These are phyloP conservation scores for Acleris holmiana DNA, from an alignment of 2,888 invertebrate species.

Conservation along the genomic window DNA sequence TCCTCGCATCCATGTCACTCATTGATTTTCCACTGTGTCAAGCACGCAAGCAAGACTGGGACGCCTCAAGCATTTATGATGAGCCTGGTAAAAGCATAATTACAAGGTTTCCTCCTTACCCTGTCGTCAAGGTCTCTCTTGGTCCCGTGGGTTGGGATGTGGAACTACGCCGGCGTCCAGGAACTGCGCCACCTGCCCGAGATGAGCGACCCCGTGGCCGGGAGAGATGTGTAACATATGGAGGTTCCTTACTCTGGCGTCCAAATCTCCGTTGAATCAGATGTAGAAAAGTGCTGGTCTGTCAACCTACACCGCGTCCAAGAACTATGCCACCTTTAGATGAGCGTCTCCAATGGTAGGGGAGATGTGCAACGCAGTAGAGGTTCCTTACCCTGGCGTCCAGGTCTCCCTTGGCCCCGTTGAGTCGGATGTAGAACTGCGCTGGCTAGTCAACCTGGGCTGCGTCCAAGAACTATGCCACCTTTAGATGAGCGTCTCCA, in stretches of 20 bases:
- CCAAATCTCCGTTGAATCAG: constrained; percentile 95
- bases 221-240: constrained; percentile 96
- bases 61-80: too few species aligned
- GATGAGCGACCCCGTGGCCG: constrained; percentile 96
- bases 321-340: constrained; percentile 96
- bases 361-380: constrained; percentile 94
- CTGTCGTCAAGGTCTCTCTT: constrained; percentile 94
- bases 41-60: too few species aligned
- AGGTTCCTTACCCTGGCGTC: constrained; percentile 88
- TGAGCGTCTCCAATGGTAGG: constrained; percentile 97
- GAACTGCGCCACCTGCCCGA: constrained; percentile 96
- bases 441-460: too few species aligned
- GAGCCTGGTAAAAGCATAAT: too few species aligned
- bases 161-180: constrained; percentile 97
- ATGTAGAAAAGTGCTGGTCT: constrained; percentile 98
- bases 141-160: constrained; percentile 97
- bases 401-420: constrained; percentile 95
- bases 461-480: constrained; percentile 94
- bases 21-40: too few species aligned
- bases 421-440: constrained; percentile 96
- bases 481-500: constrained; percentile 97
- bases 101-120: constrained; percentile 62
- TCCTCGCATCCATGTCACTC: too few species aligned
- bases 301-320: constrained; percentile 91
- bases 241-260: constrained; percentile 87